Percentiles rank a stretch among this genome's conserved stretches.
Conservation (phyloP, 2,797 vertebrate genomes). For the Pachyuromys duprasi region DNA sequence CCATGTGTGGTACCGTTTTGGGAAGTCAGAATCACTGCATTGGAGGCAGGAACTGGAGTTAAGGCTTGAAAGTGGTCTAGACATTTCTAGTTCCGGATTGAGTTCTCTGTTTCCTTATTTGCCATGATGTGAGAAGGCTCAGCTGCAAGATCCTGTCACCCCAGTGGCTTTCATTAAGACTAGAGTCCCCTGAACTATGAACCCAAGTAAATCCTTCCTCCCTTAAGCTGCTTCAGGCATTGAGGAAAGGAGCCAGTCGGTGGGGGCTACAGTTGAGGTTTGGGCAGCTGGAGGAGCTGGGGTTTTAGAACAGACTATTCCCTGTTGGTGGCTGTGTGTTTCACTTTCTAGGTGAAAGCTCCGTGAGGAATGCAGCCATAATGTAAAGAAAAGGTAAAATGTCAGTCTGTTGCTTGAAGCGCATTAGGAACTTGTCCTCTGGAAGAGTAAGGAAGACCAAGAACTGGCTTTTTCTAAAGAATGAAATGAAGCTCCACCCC, state of each 20-base stretch:
- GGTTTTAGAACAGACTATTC: constrained; percentile 65
- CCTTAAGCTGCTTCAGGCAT: background rate
- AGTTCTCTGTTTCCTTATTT: background rate
- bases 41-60: background rate
- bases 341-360: constrained; percentile 66
- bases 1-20: background rate
- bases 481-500: constrained; percentile 73
- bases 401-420: constrained; percentile 50
- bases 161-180: background rate
- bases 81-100: background rate
- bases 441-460: constrained; percentile 71
- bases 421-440: constrained; percentile 69
- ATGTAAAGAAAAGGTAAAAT: constrained; percentile 66
- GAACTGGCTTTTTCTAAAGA: constrained; percentile 66
- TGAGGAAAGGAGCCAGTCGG: background rate
- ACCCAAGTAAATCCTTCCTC: too few relatives aligned
- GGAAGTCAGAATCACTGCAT: background rate
- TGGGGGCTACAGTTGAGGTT: constrained; percentile 42
- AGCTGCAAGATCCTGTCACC: background rate
- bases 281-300: background rate
- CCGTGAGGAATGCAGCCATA: constrained; percentile 66
- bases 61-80: background rate
- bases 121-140: background rate
- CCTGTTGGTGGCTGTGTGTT: background rate
- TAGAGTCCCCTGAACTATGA: background rate